phyloP scores from a whole-genome alignment of 2,888 invertebrate genomes.

The Ornithoptera alexandrae region DNA sequence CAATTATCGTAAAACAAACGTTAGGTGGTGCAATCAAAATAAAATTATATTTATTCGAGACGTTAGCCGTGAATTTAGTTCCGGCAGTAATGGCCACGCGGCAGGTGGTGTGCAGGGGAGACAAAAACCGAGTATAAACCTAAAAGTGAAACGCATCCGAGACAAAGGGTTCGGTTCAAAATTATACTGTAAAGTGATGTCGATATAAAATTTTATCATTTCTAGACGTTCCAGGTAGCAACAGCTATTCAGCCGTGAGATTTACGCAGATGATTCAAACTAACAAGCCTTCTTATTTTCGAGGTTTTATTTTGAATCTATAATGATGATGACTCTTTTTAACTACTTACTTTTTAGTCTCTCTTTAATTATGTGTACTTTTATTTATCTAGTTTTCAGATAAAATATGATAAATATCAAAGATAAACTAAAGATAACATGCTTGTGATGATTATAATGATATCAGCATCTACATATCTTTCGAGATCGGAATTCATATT shows the following conservation, averaged over 20 bases:
- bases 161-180: constrained; percentile 15
- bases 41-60: constrained; percentile 62
- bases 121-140: constrained; percentile 37
- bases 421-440: no score
- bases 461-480: no score
- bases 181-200: neutral
- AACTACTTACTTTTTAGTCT: no score
- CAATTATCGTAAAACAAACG: constrained; percentile 42
- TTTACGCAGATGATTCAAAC: no score
- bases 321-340: no score
- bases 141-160: constrained; percentile 23
- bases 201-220: neutral
- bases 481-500: no score
- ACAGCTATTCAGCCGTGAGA: neutral
- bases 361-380: no score
- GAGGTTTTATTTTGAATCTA: no score
- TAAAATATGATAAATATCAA: no score
- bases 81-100: constrained; percentile 62
- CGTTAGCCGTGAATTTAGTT: constrained; percentile 61
- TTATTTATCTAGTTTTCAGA: no score
- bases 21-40: constrained; percentile 43
- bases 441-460: no score
- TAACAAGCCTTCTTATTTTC: no score
- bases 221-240: neutral
- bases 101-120: constrained; percentile 57